Evolutionary conservation across 2,797 vertebrate species (phyloP).

Genomic region (Adrianichthys oophorus): DNA sequence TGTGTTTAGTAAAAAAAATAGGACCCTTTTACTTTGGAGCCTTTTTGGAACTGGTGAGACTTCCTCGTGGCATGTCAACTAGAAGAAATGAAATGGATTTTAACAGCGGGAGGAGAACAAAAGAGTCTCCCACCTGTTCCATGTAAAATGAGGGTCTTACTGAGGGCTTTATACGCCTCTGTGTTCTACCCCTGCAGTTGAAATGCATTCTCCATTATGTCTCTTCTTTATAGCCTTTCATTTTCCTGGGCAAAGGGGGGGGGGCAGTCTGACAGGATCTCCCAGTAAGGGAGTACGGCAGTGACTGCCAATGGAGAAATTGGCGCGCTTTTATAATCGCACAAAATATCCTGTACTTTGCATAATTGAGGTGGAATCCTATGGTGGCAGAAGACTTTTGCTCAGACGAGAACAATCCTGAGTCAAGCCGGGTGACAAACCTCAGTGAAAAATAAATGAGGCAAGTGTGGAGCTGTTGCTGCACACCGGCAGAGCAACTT

Average conservation of each 20-base stretch:
- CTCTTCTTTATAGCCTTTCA: constrained; percentile 81
- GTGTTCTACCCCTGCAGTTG: constrained; percentile 77
- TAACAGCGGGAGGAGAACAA: constrained; percentile 83
- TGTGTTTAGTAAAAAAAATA: constrained; percentile 61
- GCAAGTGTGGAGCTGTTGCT: constrained; percentile 60
- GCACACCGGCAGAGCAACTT: constrained; percentile 31
- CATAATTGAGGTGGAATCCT: constrained; percentile 82
- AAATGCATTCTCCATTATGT: constrained; percentile 83
- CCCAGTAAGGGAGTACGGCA: constrained; percentile 76
- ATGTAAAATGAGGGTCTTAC: constrained; percentile 81
- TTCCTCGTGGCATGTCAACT: constrained; percentile 78
- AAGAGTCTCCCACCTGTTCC: constrained; percentile 83
- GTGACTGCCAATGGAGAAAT: constrained; percentile 76
- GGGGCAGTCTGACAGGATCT: constrained; percentile 76
- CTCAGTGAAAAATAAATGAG: constrained; percentile 67
- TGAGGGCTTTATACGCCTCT: constrained; percentile 78
- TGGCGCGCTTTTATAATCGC: constrained; percentile 77
- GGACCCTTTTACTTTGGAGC: constrained; percentile 64
- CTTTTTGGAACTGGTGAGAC: constrained; percentile 64
- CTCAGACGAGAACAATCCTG: constrained; percentile 70
- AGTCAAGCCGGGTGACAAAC: constrained; percentile 75
- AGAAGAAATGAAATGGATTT: constrained; percentile 83
- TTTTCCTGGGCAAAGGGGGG: constrained; percentile 73
- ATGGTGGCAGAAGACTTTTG: constrained; percentile 72
- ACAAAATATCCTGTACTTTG: constrained; percentile 82